These are phyloP conservation scores for Chironomus riparius DNA, from an alignment of 2,888 invertebrate genomes.

Conservation along the genomic window DNA sequence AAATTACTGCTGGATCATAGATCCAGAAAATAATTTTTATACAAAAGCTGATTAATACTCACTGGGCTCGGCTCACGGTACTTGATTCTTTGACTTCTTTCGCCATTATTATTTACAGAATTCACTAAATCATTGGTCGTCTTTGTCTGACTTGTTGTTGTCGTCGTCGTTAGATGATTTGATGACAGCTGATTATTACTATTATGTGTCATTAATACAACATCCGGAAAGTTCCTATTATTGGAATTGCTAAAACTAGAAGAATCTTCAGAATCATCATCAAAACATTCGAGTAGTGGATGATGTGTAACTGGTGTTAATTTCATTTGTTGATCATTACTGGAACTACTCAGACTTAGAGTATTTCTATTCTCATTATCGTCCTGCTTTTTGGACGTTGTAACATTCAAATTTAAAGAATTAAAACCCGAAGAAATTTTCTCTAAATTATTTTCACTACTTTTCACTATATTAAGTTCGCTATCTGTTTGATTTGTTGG, in stretches of 20 bases:
- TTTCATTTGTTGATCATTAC: neutral
- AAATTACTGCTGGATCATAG: neutral
- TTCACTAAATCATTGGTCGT: neutral
- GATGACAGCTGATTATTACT: neutral
- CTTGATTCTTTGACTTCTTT: neutral
- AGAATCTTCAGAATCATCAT: neutral
- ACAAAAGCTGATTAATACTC: neutral
- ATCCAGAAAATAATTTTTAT: neutral
- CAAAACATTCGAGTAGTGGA: constrained; percentile 4
- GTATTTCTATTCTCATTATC: constrained; percentile 1
- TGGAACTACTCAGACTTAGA: neutral
- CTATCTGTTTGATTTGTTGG: constrained; percentile 12
- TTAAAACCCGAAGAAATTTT: neutral
- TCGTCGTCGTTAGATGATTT: too few species aligned
- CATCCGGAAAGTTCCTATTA: constrained; percentile 13
- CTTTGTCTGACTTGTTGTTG: neutral
- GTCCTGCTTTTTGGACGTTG: neutral
- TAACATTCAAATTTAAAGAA: neutral
- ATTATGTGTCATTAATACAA: neutral
- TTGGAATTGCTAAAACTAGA: neutral
- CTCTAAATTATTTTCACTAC: neutral
- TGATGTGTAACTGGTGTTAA: constrained; percentile 15
- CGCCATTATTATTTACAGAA: constrained; percentile 7
- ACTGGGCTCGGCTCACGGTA: constrained; percentile 26
- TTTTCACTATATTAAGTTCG: neutral